phyloP scores from a whole-genome alignment of 2,888 invertebrate species.

The Eupithecia dodoneata region DNA sequence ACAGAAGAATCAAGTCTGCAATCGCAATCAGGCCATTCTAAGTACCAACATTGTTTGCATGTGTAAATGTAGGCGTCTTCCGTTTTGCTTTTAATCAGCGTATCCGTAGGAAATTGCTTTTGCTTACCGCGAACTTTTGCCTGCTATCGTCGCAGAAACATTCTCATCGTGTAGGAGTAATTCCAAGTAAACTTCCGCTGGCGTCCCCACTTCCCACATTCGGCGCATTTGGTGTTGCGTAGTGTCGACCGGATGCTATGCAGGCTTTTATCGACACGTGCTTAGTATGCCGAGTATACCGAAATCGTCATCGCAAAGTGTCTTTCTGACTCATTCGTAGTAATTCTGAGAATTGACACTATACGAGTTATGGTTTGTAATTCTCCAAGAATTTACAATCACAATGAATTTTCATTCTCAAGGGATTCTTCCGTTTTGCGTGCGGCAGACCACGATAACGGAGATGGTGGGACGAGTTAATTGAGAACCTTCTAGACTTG shows the following conservation, averaged over 20 bases:
- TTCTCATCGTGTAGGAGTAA: conserved; percentile 63
- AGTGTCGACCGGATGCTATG: conserved; percentile 64
- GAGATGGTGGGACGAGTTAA: not conserved
- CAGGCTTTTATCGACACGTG: conserved; percentile 70
- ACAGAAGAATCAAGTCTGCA: conserved; percentile 28
- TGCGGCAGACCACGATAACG: not conserved
- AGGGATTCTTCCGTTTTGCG: not conserved
- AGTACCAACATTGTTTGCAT: conserved; percentile 33
- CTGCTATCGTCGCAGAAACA: conserved; percentile 54
- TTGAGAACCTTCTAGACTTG: not conserved
- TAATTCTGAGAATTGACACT: conserved; percentile 56
- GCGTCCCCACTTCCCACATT: conserved; percentile 67
- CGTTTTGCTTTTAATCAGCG: conserved; percentile 33
- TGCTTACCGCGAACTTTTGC: conserved; percentile 44
- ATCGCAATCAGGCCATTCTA: conserved; percentile 33
- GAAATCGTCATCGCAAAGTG: conserved; percentile 46
- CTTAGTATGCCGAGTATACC: conserved; percentile 58
- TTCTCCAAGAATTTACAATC: conserved; percentile 21
- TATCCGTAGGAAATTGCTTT: conserved; percentile 43
- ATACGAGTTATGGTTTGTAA: conserved; percentile 25
- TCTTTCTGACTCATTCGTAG: conserved; percentile 58
- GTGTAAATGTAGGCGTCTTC: conserved; percentile 33
- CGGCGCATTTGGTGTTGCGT: conserved; percentile 60
- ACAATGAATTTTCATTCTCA: not conserved
- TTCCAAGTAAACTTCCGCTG: conserved; percentile 69